Evolutionary conservation across 2,113 vertebrate genomes (phyloP).

Genomic region (Egretta garzetta): DNA sequence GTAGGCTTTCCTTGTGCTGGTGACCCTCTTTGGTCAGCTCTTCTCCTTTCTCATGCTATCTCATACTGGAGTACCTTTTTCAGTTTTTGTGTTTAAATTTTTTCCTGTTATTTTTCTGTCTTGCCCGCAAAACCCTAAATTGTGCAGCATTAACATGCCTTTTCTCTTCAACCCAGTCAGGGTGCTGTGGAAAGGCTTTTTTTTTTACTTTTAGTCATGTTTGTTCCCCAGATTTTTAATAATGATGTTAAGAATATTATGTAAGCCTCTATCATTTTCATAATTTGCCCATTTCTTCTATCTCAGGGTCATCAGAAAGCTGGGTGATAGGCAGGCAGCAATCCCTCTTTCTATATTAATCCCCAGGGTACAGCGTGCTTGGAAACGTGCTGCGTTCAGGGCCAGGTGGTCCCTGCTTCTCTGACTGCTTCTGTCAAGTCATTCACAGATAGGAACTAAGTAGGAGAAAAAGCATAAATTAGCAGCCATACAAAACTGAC

Average conservation of each 20-base stretch:
- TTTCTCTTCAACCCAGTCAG: not conserved
- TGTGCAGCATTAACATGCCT: rapidly evolving
- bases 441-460: not conserved
- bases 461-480: not conserved
- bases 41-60: not conserved
- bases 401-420: not conserved
- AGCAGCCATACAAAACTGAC: not conserved
- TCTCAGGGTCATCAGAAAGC: not conserved
- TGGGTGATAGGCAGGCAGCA: not conserved
- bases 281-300: not conserved
- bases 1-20: not conserved
- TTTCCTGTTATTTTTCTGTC: not conserved
- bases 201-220: not conserved
- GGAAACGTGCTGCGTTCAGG: not conserved
- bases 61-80: not conserved
- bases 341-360: not conserved
- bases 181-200: not conserved
- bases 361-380: not conserved
- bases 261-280: not conserved
- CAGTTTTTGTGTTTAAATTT: not conserved
- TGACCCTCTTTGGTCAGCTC: not conserved
- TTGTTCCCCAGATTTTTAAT: not conserved
- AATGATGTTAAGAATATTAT: not conserved
- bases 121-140: not conserved
- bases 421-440: not conserved